A percentile compares a stretch with the other conserved stretches of the same genome.
phyloP scores from a whole-genome alignment of 2,888 invertebrate genomes.

The Aphodius sticticus region DNA sequence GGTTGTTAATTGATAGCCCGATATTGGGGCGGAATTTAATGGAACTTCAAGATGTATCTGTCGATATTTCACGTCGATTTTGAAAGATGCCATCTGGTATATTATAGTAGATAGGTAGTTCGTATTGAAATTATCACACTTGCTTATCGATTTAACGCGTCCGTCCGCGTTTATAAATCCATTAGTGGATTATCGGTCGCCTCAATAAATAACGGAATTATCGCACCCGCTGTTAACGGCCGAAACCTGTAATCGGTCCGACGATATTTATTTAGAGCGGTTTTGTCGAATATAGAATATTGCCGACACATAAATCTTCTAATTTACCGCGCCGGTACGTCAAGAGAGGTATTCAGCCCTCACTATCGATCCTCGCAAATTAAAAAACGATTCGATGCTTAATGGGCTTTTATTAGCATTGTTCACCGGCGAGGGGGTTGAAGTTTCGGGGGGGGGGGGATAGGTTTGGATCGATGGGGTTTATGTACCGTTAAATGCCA shows the following conservation, averaged over 20 bases:
- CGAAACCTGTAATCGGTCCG: too few relatives aligned
- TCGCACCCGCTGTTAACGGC: not conserved
- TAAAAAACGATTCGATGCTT: not conserved
- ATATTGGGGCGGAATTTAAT: too few relatives aligned
- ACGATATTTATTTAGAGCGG: too few relatives aligned
- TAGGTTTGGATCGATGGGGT: not conserved
- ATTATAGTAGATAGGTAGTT: too few relatives aligned
- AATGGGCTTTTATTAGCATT: not conserved
- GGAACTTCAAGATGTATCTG: too few relatives aligned
- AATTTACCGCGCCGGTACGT: not conserved
- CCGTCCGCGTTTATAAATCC: not conserved
- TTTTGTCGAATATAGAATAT: not conserved
- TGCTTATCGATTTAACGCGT: too few relatives aligned
- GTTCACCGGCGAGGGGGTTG: not conserved
- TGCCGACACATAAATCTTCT: not conserved
- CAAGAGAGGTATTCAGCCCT: not conserved
- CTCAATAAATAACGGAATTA: not conserved
- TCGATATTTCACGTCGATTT: too few relatives aligned
- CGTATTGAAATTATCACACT: too few relatives aligned
- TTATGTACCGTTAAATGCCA: not conserved
- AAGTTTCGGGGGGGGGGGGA: not conserved
- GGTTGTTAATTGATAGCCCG: not conserved
- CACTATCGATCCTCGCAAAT: not conserved
- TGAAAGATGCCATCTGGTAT: too few relatives aligned
- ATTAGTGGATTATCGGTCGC: not conserved